Evolutionary conservation across 2,888 invertebrate species (phyloP), one percentile per base, ranked within the genome.

Genomic region (Calliopum simillimum): DNA sequence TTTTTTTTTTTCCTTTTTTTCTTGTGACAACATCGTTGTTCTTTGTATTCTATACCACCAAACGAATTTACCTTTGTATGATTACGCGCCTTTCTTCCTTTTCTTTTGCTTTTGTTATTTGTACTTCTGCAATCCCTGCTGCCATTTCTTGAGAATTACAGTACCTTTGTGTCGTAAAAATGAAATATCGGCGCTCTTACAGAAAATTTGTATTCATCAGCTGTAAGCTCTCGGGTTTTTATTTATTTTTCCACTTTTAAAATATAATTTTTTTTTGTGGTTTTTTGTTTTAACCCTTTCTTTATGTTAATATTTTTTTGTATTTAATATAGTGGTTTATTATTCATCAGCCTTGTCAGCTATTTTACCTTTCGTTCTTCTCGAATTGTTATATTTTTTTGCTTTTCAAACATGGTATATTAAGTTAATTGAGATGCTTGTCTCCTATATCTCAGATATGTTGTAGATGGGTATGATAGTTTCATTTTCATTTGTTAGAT

Each of bases 201-300:
- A 41, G 44, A 16, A 47, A 49, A 63, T 63, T 63, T 49, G 63
- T 63, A 63, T 63, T 63, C 63, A 63, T 25, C 63, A 33, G 16
- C 19, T 33, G 51, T 51, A 51, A 23, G 25, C 63, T 64, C 33
- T 51, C 33, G 14, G 25, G 13, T 64, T 44, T 21, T 14, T 46
- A n/a, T 33, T 65, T 55, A 58, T 58, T 46, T 16, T 46, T n/a
- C 13, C 47, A 12, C 21, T 25, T 67, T 46, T 51, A 8, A 23
- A 43, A 41, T 44, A 12, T 25, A 58, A 12, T 43, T 1, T 41
- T 16, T 53, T 61, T 43, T 51, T 51, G 16, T 13, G 13, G 13
- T 14, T 51, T n/a, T 51, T 19, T 16, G 21, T 19, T 13, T 43
- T 41, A 62, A 19, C 21, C 46, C 47, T 62, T 62, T 14, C 44